Evolutionary conservation across 2,113 vertebrate species (phyloP), one percentile per base, ranked within the genome.

Genomic region (Fulmarus glacialis): DNA sequence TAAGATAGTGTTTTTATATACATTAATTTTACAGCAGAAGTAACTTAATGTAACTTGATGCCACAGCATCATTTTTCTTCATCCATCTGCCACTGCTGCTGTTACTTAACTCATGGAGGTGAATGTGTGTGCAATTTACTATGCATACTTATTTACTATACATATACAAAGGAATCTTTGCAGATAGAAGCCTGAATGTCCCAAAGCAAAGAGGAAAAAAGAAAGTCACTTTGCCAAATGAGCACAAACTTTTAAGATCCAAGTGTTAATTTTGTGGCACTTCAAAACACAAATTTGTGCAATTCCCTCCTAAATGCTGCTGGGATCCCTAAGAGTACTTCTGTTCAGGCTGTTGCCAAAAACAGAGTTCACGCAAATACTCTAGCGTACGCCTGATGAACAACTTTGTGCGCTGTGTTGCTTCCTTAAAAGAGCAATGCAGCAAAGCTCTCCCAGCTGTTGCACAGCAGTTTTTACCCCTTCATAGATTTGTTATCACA

Each of bases 371-470:
- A 19, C 24, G 71, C 36, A 50, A 56, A 5, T 9, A 22, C 16
- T 21, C 32, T 11, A 55, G 55, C 15, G 6, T 5, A 22, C 5
- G 2, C n/a, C 40, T 20, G 60, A 40, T 5, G 1, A 2, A 16
- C 10, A 16, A 6, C 11, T 1, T 16, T 34, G 1, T 12, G 13
- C 13, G 50, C 48, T 60, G 32, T 38, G 11, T 2, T 70, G 60
- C 48, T 40, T 74, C 45, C 56, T 42, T 23, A 23, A 30, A 30
- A 56, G 32, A 73, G 13, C 9, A 58, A 19, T 3, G 59, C 55
- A 78, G 52, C 40, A 56, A 48, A 62, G 73, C 24, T 81, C 68
- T 42, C 52, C 34, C 8, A 29, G 43, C 29, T 53, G 59, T 21
- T 68, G 48, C 45, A 52, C 21, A 24, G n/a, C 2, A 1, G 12